phyloP scores from a whole-genome alignment of 2,797 vertebrate genomes.

The Limnodromus scolopaceus region DNA sequence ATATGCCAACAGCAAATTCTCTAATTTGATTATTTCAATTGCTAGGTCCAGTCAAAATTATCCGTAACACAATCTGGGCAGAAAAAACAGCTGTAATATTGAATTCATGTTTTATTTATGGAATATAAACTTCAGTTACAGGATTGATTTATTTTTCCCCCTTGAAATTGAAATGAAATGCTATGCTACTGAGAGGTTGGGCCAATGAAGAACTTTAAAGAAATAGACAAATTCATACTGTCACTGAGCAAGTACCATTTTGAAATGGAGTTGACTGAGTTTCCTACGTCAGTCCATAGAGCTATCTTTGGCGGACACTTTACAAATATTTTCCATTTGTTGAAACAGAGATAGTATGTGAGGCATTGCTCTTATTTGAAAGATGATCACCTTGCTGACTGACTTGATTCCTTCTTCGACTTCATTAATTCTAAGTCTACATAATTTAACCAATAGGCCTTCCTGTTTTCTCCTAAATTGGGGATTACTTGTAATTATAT shows the following conservation, averaged over 20 bases:
- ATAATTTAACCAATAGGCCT: neutral
- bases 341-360: neutral
- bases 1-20: neutral
- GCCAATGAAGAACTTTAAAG: neutral
- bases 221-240: neutral
- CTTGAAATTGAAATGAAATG: neutral
- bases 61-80: neutral
- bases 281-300: neutral
- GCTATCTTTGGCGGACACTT: neutral
- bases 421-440: neutral
- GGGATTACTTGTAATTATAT: neutral
- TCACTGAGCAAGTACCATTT: neutral
- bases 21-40: neutral
- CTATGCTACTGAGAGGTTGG: neutral
- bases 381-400: neutral
- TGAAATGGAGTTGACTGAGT: neutral
- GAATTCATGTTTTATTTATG: slow-evolving; percentile 1
- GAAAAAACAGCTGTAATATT: neutral
- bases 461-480: neutral
- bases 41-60: neutral
- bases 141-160: neutral
- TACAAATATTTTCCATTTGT: neutral
- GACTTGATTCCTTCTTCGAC: neutral
- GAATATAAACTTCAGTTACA: neutral
- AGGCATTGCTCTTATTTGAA: neutral